Evolutionary conservation across 92 coral and sea anemone species (phyloP).

Genomic region (Epizoanthus ramosus): DNA sequence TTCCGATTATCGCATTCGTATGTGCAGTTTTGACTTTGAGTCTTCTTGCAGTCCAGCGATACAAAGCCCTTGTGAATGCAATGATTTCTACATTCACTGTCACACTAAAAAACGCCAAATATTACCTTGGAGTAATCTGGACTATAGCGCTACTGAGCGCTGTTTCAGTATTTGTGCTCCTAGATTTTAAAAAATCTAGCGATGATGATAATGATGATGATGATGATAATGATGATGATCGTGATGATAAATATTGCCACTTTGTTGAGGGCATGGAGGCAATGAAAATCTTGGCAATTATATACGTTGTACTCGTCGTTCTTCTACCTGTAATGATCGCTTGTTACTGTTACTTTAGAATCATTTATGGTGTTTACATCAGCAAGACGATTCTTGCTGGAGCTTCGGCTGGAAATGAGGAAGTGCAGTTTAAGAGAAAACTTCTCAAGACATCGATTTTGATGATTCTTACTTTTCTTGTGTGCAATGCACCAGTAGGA

Average conservation of each 20-base stretch:
- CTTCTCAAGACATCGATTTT: background rate
- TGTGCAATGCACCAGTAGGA: background rate
- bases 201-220: too few relatives aligned
- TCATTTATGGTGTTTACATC: background rate
- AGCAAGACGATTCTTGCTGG: conserved; percentile 1
- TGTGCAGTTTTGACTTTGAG: conserved; percentile 6
- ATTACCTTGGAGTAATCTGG: too few relatives aligned
- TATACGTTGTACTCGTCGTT: background rate
- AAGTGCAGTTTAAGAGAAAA: background rate
- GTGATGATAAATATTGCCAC: too few relatives aligned
- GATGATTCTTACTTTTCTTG: background rate
- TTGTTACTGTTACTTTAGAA: background rate
- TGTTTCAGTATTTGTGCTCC: too few relatives aligned
- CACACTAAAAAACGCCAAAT: too few relatives aligned
- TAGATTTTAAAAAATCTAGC: too few relatives aligned
- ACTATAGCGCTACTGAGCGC: too few relatives aligned
- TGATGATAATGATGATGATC: too few relatives aligned
- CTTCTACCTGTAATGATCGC: background rate
- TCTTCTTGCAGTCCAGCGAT: conserved; percentile 12
- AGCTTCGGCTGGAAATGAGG: background rate
- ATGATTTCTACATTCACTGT: background rate
- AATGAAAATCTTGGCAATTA: background rate
- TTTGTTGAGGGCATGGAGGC: background rate
- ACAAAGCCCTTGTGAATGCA: conserved; percentile 4
- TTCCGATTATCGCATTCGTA: background rate